Percentiles rank a stretch among this genome's conserved stretches.
These are phyloP conservation scores for Macrochelys suwanniensis DNA, from an alignment of 2,797 vertebrate species.

Conservation along the genomic window DNA sequence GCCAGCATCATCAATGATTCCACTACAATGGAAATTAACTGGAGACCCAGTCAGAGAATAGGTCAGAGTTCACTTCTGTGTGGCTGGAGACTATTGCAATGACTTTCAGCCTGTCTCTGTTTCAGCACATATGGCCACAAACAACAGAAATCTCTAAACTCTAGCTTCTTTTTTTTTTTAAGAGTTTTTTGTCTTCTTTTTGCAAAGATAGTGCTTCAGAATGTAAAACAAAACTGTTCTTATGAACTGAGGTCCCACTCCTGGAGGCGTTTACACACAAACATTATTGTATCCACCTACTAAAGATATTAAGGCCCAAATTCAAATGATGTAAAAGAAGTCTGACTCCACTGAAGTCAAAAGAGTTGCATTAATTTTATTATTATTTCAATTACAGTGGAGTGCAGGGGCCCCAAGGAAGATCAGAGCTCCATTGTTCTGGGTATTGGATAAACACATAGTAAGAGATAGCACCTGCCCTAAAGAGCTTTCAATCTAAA, in stretches of 20 bases:
- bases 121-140: not conserved
- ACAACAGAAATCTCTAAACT: not conserved
- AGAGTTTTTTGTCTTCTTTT: not conserved
- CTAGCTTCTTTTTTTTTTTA: not conserved
- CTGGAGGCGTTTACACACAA: not conserved
- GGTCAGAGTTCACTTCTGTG: not conserved
- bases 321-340: conserved; percentile 34
- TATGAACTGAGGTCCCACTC: not conserved
- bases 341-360: conserved; percentile 4
- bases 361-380: conserved; percentile 8
- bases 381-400: not conserved
- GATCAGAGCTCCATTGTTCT: conserved; percentile 7
- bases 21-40: not conserved
- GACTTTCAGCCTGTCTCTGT: not conserved
- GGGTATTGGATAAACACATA: not conserved
- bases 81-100: not conserved
- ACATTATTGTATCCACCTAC: conserved; percentile 19
- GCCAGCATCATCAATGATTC: not conserved
- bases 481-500: conserved; percentile 41
- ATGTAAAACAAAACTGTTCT: not conserved
- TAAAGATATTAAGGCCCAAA: not conserved
- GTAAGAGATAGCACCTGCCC: not conserved
- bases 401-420: conserved; percentile 12
- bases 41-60: not conserved
- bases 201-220: not conserved